A percentile compares a stretch with the other conserved stretches of the same genome.
These are phyloP conservation scores for Eucriotettix oculatus DNA, from an alignment of 2,888 invertebrate genomes.

Conservation along the genomic window DNA sequence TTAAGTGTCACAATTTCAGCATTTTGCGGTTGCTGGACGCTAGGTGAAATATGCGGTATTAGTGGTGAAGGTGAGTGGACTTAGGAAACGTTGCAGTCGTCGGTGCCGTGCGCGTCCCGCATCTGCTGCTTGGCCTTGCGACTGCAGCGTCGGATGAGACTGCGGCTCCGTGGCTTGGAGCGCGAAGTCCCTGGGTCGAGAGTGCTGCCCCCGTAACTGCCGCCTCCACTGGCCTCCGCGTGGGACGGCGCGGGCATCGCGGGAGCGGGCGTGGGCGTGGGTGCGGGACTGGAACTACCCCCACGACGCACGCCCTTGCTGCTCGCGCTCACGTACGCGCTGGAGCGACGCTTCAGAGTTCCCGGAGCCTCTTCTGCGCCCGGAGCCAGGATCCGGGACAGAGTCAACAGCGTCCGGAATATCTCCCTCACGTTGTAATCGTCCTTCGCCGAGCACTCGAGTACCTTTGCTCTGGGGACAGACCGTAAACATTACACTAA, in stretches of 20 bases:
- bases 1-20: too few relatives aligned
- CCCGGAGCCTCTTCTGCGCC: slow-evolving; percentile 36
- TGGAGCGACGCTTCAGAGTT: slow-evolving; percentile 52
- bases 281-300: slow-evolving; percentile 27
- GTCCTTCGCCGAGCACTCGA: slow-evolving; percentile 65
- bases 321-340: slow-evolving; percentile 40
- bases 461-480: slow-evolving; percentile 44
- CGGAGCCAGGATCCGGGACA: slow-evolving; percentile 52
- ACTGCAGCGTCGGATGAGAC: slow-evolving; percentile 62
- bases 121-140: slow-evolving; percentile 65
- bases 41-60: too few relatives aligned
- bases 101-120: slow-evolving; percentile 43
- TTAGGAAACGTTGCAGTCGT: slow-evolving; percentile 57
- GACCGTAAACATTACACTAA: too few relatives aligned
- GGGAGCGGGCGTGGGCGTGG: slow-evolving; percentile 19
- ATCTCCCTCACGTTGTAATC: slow-evolving; percentile 63
- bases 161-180: slow-evolving; percentile 48
- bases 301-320: slow-evolving; percentile 28
- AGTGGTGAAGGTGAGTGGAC: background rate
- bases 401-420: slow-evolving; percentile 59
- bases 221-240: slow-evolving; percentile 22
- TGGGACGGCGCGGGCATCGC: slow-evolving; percentile 18
- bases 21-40: too few relatives aligned
- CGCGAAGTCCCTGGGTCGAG: slow-evolving; percentile 22
- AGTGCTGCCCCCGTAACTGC: slow-evolving; percentile 18